These are phyloP conservation scores for Philonicus albiceps DNA, from an alignment of 2,888 invertebrate genomes.

Conservation along the genomic window DNA sequence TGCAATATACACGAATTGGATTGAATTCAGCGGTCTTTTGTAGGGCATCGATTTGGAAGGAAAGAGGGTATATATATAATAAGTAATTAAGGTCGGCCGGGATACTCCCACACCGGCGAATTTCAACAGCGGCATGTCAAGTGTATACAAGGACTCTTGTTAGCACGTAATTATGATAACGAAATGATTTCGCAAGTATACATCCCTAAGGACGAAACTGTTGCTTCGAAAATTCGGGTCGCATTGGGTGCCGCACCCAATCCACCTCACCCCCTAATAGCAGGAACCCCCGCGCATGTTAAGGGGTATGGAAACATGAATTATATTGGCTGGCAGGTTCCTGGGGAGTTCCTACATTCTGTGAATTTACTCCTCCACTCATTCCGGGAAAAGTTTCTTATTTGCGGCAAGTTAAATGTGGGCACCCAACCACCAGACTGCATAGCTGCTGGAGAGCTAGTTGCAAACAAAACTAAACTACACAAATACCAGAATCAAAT, in stretches of 20 bases:
- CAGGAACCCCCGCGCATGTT: background rate
- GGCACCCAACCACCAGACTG: background rate
- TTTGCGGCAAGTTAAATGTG: conserved; percentile 16
- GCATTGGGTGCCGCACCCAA: background rate
- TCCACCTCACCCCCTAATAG: background rate
- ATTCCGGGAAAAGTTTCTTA: background rate
- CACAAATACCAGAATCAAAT: conserved; percentile 1
- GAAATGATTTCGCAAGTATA: background rate
- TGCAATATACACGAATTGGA: conserved; percentile 27
- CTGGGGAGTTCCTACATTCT: background rate
- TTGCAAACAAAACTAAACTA: background rate
- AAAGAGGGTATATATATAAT: too few species aligned
- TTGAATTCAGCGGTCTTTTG: conserved; percentile 35
- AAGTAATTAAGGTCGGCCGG: background rate
- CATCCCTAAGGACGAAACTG: background rate
- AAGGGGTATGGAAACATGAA: background rate
- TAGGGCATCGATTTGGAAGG: background rate
- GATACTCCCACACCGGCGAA: background rate
- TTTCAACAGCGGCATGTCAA: background rate
- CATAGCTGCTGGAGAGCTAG: background rate
- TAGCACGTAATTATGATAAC: conserved; percentile 26
- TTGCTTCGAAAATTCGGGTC: background rate
- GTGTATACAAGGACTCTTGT: background rate
- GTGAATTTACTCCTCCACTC: background rate
- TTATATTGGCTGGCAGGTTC: background rate